phyloP scores from a whole-genome alignment of 2,797 vertebrate species.

The Chaenodraco wilsoni region DNA sequence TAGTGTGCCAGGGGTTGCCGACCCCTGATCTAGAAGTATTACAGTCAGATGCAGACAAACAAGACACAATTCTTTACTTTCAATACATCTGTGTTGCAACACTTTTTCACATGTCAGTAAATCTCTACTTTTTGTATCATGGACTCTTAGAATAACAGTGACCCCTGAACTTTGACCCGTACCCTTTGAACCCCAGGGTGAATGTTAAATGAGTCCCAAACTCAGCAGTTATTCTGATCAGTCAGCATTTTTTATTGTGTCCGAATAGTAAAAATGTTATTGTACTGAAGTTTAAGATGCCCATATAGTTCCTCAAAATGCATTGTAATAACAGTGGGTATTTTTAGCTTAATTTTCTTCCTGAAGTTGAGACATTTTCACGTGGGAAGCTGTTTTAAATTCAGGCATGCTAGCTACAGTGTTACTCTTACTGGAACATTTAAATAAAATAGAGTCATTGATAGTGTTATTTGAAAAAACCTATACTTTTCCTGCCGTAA shows the following conservation, averaged over 20 bases:
- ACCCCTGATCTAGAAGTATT: neutral
- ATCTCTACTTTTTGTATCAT: neutral
- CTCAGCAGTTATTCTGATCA: neutral
- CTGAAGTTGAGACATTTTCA: neutral
- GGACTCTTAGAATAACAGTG: constrained; percentile 19
- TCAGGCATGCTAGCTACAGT: too few relatives aligned
- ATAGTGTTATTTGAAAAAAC: too few relatives aligned
- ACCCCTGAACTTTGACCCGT: constrained; percentile 31
- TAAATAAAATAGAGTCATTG: too few relatives aligned
- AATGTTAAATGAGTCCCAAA: neutral
- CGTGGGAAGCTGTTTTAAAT: too few relatives aligned
- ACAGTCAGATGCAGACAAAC: neutral
- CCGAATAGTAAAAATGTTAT: neutral
- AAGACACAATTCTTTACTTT: neutral
- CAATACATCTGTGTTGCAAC: neutral
- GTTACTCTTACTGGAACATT: too few relatives aligned
- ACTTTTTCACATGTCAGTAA: neutral
- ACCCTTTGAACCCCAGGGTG: constrained; percentile 1
- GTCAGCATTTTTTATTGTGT: neutral
- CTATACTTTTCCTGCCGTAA: too few relatives aligned
- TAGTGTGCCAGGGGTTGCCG: too few relatives aligned
- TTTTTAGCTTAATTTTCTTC: neutral
- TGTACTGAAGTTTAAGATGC: neutral
- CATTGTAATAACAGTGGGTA: neutral
- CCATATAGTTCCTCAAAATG: neutral